phyloP scores from a whole-genome alignment of 2,797 vertebrate genomes.

The Tangara arthus region DNA sequence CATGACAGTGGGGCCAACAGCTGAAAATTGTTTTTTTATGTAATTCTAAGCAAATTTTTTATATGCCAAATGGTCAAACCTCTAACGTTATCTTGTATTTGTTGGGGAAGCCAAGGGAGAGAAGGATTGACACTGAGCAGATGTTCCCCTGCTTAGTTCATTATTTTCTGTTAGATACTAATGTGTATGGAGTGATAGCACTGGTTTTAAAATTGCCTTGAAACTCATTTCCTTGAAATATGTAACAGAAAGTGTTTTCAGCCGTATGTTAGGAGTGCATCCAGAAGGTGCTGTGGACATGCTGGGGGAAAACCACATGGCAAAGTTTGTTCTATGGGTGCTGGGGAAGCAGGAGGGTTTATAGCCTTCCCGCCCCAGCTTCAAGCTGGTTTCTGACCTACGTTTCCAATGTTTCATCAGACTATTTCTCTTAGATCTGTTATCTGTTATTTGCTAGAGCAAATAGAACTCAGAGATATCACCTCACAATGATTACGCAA shows the following conservation, averaged over 20 bases:
- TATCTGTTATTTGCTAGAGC: constrained; percentile 24
- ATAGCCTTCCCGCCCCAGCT: not conserved
- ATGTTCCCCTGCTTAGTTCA: not conserved
- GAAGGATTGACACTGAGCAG: not conserved
- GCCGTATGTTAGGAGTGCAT: not conserved
- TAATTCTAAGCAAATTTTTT: not conserved
- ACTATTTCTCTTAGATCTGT: not conserved
- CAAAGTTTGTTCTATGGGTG: not conserved
- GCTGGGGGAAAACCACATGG: fast-evolving
- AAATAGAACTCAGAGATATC: constrained; percentile 29
- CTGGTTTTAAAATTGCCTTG: not conserved
- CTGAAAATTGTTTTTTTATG: not conserved
- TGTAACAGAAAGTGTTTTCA: not conserved
- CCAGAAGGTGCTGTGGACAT: not conserved
- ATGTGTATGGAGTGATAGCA: not conserved
- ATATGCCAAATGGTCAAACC: not conserved
- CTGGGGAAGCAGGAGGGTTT: not conserved
- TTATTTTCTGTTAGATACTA: not conserved
- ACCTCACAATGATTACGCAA: constrained; percentile 1
- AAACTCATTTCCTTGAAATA: not conserved
- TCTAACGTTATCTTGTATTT: not conserved
- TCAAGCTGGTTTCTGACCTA: not conserved
- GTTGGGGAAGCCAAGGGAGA: not conserved
- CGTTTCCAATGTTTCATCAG: not conserved
- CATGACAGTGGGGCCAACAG: too few relatives aligned